Base-by-base conservation (phyloP, 2,797 vertebrate genomes). In the Propithecus deckenii region DNA sequence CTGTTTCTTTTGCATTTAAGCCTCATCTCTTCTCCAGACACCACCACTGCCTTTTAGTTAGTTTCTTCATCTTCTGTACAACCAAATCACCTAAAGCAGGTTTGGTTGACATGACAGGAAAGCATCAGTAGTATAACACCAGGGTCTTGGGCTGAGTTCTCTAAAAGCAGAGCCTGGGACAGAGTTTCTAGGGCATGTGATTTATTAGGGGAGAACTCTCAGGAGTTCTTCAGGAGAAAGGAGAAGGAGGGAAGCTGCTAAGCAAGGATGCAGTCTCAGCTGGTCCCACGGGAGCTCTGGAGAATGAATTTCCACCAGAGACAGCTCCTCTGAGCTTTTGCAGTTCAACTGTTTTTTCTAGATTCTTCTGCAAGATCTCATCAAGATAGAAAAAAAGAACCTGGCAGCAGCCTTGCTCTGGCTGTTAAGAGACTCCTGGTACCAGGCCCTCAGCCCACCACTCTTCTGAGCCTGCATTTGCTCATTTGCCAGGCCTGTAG, bases 281-380 rank as follows among this genome's bases (percentile, higher is more conserved):
- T 74, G 57, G 22, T 88, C 43, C 35, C 81, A 25, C 0, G 1
- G 32, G 25, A 69, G 25, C 46, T 79, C 59, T 90, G 32, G 17
- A 92, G 32, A 65, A 57, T 72, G 71, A 61, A 38, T 91, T 86
- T 96, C 59, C 3, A 92, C 48, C 46, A 75, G 35, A 93, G 72
- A 87, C 12, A 14, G 61, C n/a, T 46, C 83, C 22, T 86, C 89
- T 89, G 86, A 59, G 25, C 71, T 91, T 91, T 63, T 93, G 15
- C 35, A 89, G 38, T 80, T 96, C 52, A 72, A 3, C 52, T 71
- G 30, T 22, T 91, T 95, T 96, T 75, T 95, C 55, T 96, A 86
- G 97, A 94, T 79, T 92, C 38, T 89, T 95, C 89, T 94, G 61
- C 18, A 46, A 86, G 78, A 52, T 86, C 43, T 95, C 65, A 69